Evolutionary conservation across 2,113 vertebrate genomes (phyloP), one percentile per base, ranked within the genome.

Genomic region (Bettongia penicillata): DNA sequence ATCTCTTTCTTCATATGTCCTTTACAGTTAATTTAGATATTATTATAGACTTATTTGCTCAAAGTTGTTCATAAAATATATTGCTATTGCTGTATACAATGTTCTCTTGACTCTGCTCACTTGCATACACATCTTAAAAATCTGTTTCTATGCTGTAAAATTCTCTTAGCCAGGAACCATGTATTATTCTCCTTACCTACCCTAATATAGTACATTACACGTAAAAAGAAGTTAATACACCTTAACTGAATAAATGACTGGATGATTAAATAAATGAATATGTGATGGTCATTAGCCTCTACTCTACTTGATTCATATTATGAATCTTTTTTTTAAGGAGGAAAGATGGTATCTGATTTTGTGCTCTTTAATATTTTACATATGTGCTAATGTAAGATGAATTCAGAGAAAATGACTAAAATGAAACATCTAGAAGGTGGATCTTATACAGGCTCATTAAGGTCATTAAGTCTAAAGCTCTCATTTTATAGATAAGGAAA

Each of bases 321-420:
- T 93, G 53, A 28, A 91, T 96, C 95, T 94, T 50, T 90, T 94
- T 97, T 95, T 94, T 93, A 94, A 26, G 49, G 53, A 14, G 92
- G 19, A 0, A 61, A 3, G 31, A 84, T 84, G 68, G 19, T 43
- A 51, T 55, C 89, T 94, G 93, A 94, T 92, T 89, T 49, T 95
- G 4, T 51, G 95, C 93, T 47, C 26, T 94, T 95, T 96, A 91
- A 94, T 93, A 52, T 95, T 95, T 97, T 61, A 97, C 51, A 92
- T 96, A 91, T 90, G 48, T 52, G 24, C 94, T 93, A 93, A 49
- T 1, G 25, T 47, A 95, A 97, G 91, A 95, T 96, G 91, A 97
- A 91, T 77, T 96, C 47, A 91, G 68, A 89, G 57, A 95, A 96
- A 96, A 96, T 91, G 61, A 47, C 51, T 93, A 90, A 68, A 90